A percentile compares a stretch with the other conserved stretches of the same genome.
phyloP scores from a whole-genome alignment of 2,888 invertebrate species.

The Megalurothrips usitatus region DNA sequence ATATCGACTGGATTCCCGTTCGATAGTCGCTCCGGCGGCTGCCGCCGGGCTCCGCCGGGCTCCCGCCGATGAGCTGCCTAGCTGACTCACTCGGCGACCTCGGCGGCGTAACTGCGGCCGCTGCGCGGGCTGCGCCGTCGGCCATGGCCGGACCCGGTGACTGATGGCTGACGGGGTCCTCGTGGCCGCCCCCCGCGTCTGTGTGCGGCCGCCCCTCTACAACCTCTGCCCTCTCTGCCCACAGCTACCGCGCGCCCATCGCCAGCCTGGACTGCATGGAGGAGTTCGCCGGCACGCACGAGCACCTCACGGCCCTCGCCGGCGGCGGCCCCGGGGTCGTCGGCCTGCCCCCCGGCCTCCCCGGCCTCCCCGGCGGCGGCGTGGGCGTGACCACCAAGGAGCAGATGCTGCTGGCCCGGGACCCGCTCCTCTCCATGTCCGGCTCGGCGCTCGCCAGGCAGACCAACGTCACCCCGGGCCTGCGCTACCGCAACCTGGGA shows the following conservation, averaged over 20 bases:
- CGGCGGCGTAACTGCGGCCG: no score
- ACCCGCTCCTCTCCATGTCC: conserved; percentile 49
- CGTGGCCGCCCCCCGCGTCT: not conserved
- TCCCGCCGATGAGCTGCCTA: no score
- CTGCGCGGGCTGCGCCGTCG: no score
- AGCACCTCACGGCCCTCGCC: conserved; percentile 48
- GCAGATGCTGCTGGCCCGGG: conserved; percentile 49
- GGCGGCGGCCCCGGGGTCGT: conserved; percentile 59
- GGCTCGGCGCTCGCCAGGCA: conserved; percentile 54
- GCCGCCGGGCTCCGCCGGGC: no score
- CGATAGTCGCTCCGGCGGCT: no score
- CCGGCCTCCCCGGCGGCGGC: conserved; percentile 48
- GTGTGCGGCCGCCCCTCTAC: not conserved
- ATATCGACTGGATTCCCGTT: no score
- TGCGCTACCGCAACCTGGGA: conserved; percentile 88
- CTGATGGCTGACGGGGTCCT: no score
- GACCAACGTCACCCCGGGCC: conserved; percentile 66
- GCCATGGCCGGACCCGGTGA: no score
- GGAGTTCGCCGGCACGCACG: conserved; percentile 73
- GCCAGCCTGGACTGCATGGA: conserved; percentile 92
- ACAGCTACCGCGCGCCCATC: conserved; percentile 85
- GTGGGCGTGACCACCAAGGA: conserved; percentile 50
- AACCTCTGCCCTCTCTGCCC: conserved; percentile 39
- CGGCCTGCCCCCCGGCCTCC: conserved; percentile 54
- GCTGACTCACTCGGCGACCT: no score